A percentile compares a stretch with the other conserved stretches of the same genome.
These are phyloP conservation scores for Tetanocera ferruginea DNA, from an alignment of 2,888 invertebrate species.

Conservation along the genomic window DNA sequence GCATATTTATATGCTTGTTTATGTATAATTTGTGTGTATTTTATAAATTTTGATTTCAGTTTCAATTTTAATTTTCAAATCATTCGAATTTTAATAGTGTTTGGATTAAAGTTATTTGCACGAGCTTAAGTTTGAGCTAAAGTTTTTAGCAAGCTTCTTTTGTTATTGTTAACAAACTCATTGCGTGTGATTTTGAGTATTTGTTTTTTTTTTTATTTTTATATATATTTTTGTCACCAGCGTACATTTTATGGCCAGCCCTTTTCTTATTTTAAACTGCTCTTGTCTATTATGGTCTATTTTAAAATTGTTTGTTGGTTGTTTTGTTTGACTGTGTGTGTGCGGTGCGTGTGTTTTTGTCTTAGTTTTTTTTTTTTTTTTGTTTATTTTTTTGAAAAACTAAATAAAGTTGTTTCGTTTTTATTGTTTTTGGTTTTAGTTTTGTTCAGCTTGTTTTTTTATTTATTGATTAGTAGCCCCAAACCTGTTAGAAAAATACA, in stretches of 20 bases:
- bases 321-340: neutral
- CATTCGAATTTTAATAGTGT: no score
- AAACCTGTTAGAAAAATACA: conserved; percentile 67
- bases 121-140: no score
- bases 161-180: no score
- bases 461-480: conserved; percentile 69
- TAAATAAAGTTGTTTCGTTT: conserved; percentile 32
- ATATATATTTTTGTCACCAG: neutral
- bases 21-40: no score
- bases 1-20: no score
- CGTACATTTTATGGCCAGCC: neutral
- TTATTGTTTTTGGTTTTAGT: conserved; percentile 27
- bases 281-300: neutral
- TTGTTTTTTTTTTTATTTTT: neutral
- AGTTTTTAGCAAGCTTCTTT: neutral
- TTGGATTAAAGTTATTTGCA: no score
- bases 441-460: conserved; percentile 41
- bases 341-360: neutral
- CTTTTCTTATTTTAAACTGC: neutral
- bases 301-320: neutral
- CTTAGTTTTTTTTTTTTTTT: neutral
- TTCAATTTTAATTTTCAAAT: no score
- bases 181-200: conserved; percentile 3
- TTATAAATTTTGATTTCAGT: no score
- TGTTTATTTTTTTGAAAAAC: no score